A percentile compares a stretch with the other conserved stretches of the same genome.
These are phyloP conservation scores for Gymnopithys bicolor DNA, from an alignment of 2,797 vertebrate genomes.

Conservation along the genomic window DNA sequence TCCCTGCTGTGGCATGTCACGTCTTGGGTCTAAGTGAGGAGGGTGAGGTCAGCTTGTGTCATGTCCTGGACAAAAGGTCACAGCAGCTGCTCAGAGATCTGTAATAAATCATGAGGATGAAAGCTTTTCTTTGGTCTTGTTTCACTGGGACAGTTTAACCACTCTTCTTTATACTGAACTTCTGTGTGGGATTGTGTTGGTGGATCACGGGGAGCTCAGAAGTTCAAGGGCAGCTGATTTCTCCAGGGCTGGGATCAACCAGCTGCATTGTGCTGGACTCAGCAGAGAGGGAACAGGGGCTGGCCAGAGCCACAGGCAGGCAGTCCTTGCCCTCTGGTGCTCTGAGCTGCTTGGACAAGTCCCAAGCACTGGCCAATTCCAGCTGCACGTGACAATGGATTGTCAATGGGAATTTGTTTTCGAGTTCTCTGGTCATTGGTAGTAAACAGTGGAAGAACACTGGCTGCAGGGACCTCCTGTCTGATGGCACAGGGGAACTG, in stretches of 20 bases:
- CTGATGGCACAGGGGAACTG: background rate
- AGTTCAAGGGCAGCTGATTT: conserved; percentile 31
- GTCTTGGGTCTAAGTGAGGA: background rate
- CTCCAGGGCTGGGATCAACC: background rate
- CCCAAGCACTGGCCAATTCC: conserved; percentile 49
- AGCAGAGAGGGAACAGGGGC: conserved; percentile 25
- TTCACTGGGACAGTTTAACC: background rate
- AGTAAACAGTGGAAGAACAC: conserved; percentile 38
- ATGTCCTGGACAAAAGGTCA: background rate
- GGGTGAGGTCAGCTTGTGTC: background rate
- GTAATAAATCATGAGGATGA: background rate
- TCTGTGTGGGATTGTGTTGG: background rate
- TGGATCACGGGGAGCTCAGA: background rate
- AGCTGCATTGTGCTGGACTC: background rate
- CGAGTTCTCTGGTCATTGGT: background rate
- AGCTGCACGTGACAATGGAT: conserved; percentile 47
- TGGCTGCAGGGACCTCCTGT: conserved; percentile 7
- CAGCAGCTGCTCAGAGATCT: background rate
- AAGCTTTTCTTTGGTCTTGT: background rate
- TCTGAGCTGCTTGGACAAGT: conserved; percentile 61
- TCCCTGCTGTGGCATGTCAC: background rate
- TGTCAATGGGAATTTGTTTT: conserved; percentile 52
- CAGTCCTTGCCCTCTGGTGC: conserved; percentile 30
- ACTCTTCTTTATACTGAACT: background rate
- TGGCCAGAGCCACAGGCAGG: conserved; percentile 26